Base-by-base conservation (phyloP, 2,797 vertebrate species). In the Premnoplex brunnescens region DNA sequence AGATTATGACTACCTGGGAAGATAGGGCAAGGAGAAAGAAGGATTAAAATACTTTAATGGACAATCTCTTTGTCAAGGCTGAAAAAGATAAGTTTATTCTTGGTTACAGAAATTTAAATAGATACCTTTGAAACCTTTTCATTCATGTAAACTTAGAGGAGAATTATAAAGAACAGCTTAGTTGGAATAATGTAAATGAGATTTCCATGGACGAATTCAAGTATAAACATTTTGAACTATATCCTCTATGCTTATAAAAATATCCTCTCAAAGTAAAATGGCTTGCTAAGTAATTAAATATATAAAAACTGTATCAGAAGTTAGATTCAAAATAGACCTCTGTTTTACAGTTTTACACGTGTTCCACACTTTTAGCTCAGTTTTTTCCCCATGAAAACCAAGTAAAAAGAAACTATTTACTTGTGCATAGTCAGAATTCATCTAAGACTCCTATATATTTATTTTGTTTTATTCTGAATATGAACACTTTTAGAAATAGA, bases 221-320 rank as follows among this genome's bases (percentile, higher is more conserved):
- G 36, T 74, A 91, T 37, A 85, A 87, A 76, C n/a, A 71, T 39
- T 71, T 72, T 85, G 7, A 88, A 30, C 22, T 27, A 62, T 60
- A 46, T 32, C 68, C 49, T 80, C 39, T 32, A 37, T 21, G 36
- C 34, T 93, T 91, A 74, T 49, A 89, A 94, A 92, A 93, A 95
- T 62, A 88, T 0, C 10, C 36, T 87, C 24, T 79, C 30, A 24
- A 89, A 80, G 56, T 41, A 85, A 68, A 93, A 83, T 21, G 20
- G 14, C 14, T 72, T 77, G 21, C 12, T 68, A 48, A 74, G 46
- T 48, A 88, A 91, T 71, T 30, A 94, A 84, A 78, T 88, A 76
- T 63, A 86, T 54, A 14, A 84, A 92, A 85, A 14, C 46, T 39
- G 6, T 77, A 46, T 67, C 44, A 92, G 80, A 93, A 92, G 21